These are phyloP conservation scores for Drosophila azteca DNA, from an alignment of 1,140 invertebrate genomes.

Conservation along the genomic window DNA sequence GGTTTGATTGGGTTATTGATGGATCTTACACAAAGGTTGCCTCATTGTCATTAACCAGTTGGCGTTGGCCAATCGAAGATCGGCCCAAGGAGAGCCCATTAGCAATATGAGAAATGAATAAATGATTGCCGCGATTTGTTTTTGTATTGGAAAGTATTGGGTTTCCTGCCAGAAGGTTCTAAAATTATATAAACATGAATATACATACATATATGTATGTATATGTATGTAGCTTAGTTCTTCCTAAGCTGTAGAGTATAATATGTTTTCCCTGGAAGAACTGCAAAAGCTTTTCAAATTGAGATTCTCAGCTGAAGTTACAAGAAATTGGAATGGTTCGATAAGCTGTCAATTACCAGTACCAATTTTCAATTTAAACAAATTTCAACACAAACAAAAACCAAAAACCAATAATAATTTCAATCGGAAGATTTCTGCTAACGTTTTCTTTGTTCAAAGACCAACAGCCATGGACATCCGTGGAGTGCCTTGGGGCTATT, in stretches of 20 bases:
- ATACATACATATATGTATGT: too few relatives aligned
- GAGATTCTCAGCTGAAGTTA: too few relatives aligned
- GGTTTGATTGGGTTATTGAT: slow-evolving; percentile 49
- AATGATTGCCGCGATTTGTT: slow-evolving; percentile 11
- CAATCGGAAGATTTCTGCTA: slow-evolving; percentile 30
- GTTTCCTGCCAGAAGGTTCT: too few relatives aligned
- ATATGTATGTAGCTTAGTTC: too few relatives aligned
- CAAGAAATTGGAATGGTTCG: too few relatives aligned
- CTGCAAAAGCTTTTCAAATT: too few relatives aligned
- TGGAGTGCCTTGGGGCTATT: slow-evolving; percentile 16
- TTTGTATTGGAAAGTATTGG: background rate
- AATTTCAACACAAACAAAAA: slow-evolving; percentile 3
- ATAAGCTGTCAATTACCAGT: slow-evolving; percentile 33
- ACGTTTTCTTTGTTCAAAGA: slow-evolving; percentile 23
- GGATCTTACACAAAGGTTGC: slow-evolving; percentile 46
- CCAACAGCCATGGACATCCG: slow-evolving; percentile 3
- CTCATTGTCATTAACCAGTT: slow-evolving; percentile 54
- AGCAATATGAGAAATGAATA: slow-evolving; percentile 31
- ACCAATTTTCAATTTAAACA: slow-evolving; percentile 38
- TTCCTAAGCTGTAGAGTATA: too few relatives aligned
- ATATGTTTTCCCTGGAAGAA: too few relatives aligned
- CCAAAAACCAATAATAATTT: slow-evolving; percentile 18
- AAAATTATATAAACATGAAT: background rate
- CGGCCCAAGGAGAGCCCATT: slow-evolving; percentile 37
- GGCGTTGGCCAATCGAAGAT: slow-evolving; percentile 27